These are phyloP conservation scores for Dipus sagitta DNA, from an alignment of 2,797 vertebrate genomes.

Conservation along the genomic window DNA sequence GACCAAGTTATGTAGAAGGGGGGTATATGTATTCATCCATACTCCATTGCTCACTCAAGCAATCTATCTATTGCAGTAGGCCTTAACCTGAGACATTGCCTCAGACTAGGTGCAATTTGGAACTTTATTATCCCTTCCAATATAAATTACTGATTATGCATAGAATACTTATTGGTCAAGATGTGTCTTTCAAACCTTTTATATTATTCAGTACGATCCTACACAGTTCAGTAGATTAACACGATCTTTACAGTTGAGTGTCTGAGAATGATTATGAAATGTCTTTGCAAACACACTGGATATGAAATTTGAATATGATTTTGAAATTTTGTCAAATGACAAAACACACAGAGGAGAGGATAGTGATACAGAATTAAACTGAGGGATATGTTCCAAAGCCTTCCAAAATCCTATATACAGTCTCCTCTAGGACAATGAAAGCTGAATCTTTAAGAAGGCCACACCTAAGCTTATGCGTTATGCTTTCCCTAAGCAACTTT, in stretches of 20 bases:
- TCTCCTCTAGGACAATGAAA: background rate
- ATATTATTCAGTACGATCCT: background rate
- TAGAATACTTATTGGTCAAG: background rate
- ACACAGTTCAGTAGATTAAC: background rate
- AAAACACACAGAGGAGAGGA: background rate
- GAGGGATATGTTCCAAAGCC: background rate
- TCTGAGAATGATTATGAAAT: background rate
- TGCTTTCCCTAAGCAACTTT: background rate
- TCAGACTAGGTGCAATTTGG: background rate
- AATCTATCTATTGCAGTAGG: background rate
- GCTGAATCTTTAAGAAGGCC: background rate
- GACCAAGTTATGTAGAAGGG: background rate
- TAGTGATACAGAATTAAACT: background rate
- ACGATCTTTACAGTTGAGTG: background rate
- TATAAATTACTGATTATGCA: conserved; percentile 48
- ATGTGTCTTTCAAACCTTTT: conserved; percentile 22
- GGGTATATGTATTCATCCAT: no score
- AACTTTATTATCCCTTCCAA: conserved; percentile 34
- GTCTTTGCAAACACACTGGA: background rate
- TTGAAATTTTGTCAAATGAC: background rate
- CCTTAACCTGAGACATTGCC: background rate
- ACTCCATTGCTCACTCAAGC: background rate
- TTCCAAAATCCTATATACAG: background rate
- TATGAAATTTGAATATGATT: background rate
- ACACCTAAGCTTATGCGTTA: background rate